Conservation (phyloP, 2,113 vertebrate species). For the Orcinus orca region DNA sequence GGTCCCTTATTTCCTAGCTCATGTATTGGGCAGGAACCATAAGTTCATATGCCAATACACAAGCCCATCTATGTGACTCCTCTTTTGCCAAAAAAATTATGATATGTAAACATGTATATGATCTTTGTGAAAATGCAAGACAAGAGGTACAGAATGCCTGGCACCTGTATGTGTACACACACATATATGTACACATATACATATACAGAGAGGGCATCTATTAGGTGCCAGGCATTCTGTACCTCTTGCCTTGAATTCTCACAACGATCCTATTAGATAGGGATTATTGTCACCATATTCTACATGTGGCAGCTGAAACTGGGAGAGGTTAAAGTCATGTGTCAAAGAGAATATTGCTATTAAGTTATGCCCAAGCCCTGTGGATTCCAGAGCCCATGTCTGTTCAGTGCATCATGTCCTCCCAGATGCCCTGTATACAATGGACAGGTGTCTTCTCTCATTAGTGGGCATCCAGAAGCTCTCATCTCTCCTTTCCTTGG, state of each 20-base stretch:
- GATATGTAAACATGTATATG: not conserved
- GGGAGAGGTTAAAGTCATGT: not conserved
- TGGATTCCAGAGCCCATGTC: not conserved
- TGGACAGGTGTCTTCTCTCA: not conserved
- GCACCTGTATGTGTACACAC: not conserved
- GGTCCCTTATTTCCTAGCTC: not conserved
- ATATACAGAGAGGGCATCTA: not conserved
- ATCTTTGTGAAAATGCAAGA: not conserved
- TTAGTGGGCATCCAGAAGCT: not conserved
- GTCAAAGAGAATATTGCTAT: not conserved
- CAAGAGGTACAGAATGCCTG: not conserved
- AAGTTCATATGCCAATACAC: not conserved
- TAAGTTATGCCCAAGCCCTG: fast-evolving
- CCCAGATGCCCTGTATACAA: not conserved
- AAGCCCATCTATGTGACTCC: not conserved
- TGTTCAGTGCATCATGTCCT: not conserved
- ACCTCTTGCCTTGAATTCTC: not conserved
- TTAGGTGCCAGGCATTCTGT: not conserved
- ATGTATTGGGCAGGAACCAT: not conserved
- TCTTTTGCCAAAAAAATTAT: not conserved
- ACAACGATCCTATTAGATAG: not conserved
- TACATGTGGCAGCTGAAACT: not conserved
- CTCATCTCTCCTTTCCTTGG: not conserved
- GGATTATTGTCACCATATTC: not conserved
- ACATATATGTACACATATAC: not conserved